Evolutionary conservation across 2,113 vertebrate species (phyloP).

Genomic region (Hippopotamus amphibius): DNA sequence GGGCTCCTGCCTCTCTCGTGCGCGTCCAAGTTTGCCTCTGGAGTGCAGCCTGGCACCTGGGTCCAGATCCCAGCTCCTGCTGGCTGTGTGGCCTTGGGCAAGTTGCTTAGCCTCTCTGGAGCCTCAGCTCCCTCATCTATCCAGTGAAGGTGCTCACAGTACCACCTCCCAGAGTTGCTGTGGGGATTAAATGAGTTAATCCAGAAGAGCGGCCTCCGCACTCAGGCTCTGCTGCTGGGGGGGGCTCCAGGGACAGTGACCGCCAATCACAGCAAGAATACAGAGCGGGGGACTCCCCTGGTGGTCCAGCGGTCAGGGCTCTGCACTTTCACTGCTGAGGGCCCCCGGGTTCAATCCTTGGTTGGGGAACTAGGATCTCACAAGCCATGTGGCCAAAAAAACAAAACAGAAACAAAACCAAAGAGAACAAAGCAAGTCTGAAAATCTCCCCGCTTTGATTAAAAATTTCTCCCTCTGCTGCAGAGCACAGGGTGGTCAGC

Average conservation of each 20-base stretch:
- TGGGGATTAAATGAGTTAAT: background rate
- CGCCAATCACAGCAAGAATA: background rate
- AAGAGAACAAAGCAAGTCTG: background rate
- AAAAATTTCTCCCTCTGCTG: background rate
- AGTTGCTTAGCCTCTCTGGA: background rate
- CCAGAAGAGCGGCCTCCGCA: background rate
- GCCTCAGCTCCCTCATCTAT: background rate
- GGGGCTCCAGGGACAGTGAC: background rate
- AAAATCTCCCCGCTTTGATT: background rate
- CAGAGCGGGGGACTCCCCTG: background rate
- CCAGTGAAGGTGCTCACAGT: accelerated
- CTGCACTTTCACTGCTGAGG: too few relatives aligned
- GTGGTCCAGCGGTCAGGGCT: too few relatives aligned
- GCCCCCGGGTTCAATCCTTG: too few relatives aligned
- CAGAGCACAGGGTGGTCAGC: too few relatives aligned
- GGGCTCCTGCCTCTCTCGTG: background rate
- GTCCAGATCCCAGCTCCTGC: background rate
- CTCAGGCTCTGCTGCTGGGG: background rate
- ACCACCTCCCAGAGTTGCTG: background rate
- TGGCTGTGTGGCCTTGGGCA: background rate
- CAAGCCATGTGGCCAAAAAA: too few relatives aligned
- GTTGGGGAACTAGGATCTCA: too few relatives aligned
- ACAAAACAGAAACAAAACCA: too few relatives aligned
- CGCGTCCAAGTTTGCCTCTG: accelerated
- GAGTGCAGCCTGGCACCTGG: background rate